Evolutionary conservation across 2,888 invertebrate species (phyloP), one percentile per base, ranked within the genome.

Genomic region (Stomorhina lunata): DNA sequence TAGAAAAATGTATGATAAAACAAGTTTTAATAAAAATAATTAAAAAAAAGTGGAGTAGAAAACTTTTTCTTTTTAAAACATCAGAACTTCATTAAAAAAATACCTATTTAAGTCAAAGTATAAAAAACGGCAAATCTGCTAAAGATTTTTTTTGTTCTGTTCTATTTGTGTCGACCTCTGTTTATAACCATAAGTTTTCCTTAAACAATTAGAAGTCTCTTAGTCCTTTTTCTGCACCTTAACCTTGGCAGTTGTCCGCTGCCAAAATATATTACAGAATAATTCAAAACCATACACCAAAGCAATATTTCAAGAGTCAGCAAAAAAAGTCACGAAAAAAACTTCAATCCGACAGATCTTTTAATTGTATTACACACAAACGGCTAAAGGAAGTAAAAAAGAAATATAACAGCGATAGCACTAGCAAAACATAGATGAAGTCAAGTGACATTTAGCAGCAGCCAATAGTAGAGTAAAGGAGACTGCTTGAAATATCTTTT

Each of bases 291-390:
- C n/a, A 17, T 4, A 5, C 10, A 22, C 4, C 29, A 50, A 50
- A 27, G 55, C 69, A 37, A 71, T 71, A 69, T 69, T 55, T 65
- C 15, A 76, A 69, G 55, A 65, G n/a, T 65, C 55, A 55, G 20
- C 68, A 59, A 59, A 45, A 65, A 57, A 43, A 65, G 29, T 0
- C 12, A 37, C 55, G 17, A 29, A 57, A 50, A 15, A 6, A 66
- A 63, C 22, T 71, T 12, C 57, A 80, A 80, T 65, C 76, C 65
- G 75, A 80, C 80, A 80, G 75, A 71, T 76, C 80, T 76, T 80
- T 80, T 80, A 80, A 80, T 80, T 80, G 76, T 65, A 59, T 43
- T 20, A 22, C 37, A 48, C 37, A 20, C 10, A 17, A 37, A 43
- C n/a, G 34, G 6, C 22, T 0, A 32, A 50, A 34, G 3, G 32